These are phyloP conservation scores for Rhinoptilus africanus DNA, from an alignment of 2,113 vertebrate species.

Conservation along the genomic window DNA sequence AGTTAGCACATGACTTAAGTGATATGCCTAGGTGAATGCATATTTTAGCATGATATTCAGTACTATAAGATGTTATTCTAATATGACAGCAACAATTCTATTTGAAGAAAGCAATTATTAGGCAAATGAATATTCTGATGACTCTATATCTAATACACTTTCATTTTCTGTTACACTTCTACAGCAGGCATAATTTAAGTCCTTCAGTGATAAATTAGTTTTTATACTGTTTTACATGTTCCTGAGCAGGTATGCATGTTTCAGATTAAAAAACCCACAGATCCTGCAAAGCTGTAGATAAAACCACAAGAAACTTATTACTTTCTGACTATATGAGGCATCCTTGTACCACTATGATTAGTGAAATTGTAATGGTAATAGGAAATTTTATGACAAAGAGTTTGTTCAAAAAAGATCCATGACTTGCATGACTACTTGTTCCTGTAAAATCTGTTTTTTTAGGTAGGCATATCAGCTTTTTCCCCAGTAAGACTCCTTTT, in stretches of 20 bases:
- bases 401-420: neutral
- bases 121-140: neutral
- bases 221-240: neutral
- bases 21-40: neutral
- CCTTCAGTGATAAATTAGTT: neutral
- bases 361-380: neutral
- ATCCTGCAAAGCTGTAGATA: neutral
- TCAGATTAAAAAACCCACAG: neutral
- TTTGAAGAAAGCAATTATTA: neutral
- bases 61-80: neutral
- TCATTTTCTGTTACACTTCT: neutral
- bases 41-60: neutral
- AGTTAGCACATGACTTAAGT: neutral
- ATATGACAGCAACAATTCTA: neutral
- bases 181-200: neutral
- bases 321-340: neutral
- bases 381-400: neutral
- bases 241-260: neutral
- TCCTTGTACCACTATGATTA: neutral
- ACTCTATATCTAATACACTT: neutral
- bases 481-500: conserved; percentile 13
- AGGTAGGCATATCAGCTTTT: conserved; percentile 7
- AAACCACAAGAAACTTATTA: neutral
- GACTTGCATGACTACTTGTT: neutral
- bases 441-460: conserved; percentile 30